Base-by-base conservation (phyloP, 64 coral and sea anemone species). In the Montipora cactus region DNA sequence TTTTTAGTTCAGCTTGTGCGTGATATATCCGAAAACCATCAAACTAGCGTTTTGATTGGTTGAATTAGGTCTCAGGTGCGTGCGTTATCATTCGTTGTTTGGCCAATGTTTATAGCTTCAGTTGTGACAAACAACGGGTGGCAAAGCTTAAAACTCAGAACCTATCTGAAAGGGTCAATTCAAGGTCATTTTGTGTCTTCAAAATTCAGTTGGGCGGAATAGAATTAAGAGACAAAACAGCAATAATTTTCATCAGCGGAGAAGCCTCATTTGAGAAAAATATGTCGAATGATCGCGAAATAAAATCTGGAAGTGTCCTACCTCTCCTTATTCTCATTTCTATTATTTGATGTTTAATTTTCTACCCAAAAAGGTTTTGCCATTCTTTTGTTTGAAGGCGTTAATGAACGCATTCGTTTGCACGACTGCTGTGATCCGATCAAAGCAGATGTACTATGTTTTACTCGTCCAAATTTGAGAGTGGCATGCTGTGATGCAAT, bases 31-130 rank as follows among this genome's bases (percentile, higher is more conserved):
- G 19, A 50, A 50, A 70, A 44, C 18, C 44, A 49, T 37, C 4
- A 49, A 23, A 71, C 46, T 86, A 45, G 82, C 9, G 47, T 10
- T 72, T 37, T 86, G 0, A 86, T 86, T 86, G 82, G 82, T 51
- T 28, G 44, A 86, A 28, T 5, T 16, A 37, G 1, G 55, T 22
- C 3, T 47, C 46, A 48, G 46, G 19, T 37, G 52, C 11, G 53
- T 11, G 37, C 9, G 78, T 62, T 28, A 22, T 44, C 15, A 13
- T 21, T 22, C 0, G 64, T 69, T 84, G 59, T 84, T 84, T 84
- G 45, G 15, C 37, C 67, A 86, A 86, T 48, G 59, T 25, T 49
- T 86, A 50, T 72, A 71, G 66, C 67, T 67, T 44, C 15, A 12
- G 44, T 13, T 83, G 20, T 37, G 37, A 10, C 68, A 81, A 86